Conservation (phyloP, 2,797 vertebrate genomes). For the Rhynchotus rufescens region DNA sequence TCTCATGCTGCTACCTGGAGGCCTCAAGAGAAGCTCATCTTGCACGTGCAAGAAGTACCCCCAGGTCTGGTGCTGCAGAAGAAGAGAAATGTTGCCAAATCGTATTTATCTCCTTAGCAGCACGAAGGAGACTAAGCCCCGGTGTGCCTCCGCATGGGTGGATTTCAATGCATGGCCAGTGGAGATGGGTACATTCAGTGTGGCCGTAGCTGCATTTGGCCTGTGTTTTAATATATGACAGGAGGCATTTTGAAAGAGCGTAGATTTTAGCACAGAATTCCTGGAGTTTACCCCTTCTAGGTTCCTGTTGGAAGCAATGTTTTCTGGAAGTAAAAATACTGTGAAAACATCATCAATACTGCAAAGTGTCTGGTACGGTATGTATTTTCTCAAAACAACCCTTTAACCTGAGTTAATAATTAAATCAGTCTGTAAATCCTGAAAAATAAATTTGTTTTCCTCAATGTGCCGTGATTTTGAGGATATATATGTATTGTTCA, state of each 20-base stretch:
- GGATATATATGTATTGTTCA: neutral
- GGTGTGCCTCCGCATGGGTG: neutral
- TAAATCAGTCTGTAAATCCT: neutral
- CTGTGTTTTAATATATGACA: neutral
- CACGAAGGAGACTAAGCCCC: neutral
- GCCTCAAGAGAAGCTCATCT: accelerated
- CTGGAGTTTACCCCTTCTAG: neutral
- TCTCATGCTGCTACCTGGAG: neutral
- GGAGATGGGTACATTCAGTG: neutral
- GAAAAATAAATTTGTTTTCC: neutral
- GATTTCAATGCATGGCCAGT: neutral
- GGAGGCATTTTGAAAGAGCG: neutral
- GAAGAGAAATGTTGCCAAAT: neutral
- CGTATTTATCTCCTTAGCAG: accelerated
- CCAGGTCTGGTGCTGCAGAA: accelerated
- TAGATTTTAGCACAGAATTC: neutral
- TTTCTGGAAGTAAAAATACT: neutral
- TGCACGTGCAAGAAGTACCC: accelerated
- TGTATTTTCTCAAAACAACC: neutral
- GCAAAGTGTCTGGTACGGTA: neutral
- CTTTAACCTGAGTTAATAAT: neutral
- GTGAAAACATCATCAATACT: neutral
- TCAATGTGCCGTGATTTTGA: neutral
- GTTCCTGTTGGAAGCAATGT: neutral
- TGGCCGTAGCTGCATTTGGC: neutral